Conservation (phyloP, 2,797 vertebrate genomes). For the Dermochelys coriacea region DNA sequence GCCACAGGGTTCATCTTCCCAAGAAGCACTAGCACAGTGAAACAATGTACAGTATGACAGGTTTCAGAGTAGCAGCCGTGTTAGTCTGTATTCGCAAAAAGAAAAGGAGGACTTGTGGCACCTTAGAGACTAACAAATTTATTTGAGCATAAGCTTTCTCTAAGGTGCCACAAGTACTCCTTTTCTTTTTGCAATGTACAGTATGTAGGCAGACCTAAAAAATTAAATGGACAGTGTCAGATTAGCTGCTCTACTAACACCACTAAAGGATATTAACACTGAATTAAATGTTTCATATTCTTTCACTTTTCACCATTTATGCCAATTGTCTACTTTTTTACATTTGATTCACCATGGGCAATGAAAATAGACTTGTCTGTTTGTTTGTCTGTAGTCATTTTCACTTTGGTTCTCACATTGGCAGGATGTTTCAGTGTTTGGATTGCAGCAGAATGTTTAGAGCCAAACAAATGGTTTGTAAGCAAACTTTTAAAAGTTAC, state of each 20-base stretch:
- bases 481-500: fast-evolving
- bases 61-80: too few species aligned
- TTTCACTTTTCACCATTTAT: neutral
- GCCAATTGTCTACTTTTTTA: neutral
- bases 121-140: too few species aligned
- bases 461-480: fast-evolving
- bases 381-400: neutral
- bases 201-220: neutral
- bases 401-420: neutral
- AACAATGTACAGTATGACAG: neutral
- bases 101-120: too few species aligned
- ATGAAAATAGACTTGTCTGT: neutral
- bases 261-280: neutral
- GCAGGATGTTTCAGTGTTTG: fast-evolving
- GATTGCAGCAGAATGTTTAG: neutral
- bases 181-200: too few species aligned
- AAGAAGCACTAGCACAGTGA: neutral
- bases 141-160: too few species aligned
- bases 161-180: too few species aligned
- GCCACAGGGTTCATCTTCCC: neutral
- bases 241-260: too few species aligned
- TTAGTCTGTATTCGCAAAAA: too few species aligned
- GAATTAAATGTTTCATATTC: neutral
- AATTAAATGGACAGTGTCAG: neutral
- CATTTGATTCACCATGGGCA: neutral